Evolutionary conservation across 1,140 invertebrate species (phyloP).

Genomic region (Heliconius melpomene): DNA sequence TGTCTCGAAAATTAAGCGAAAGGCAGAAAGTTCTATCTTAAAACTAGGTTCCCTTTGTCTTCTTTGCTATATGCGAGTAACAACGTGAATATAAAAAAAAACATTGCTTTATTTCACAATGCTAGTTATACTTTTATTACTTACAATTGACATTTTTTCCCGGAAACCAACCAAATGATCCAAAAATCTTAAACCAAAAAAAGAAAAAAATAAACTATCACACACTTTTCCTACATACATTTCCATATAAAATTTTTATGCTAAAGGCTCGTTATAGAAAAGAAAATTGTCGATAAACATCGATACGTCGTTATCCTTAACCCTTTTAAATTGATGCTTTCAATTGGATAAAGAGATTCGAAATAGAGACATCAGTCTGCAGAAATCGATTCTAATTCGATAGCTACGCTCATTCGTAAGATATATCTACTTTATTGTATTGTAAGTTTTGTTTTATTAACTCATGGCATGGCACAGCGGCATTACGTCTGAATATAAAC

Average conservation of each 20-base stretch:
- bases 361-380: constrained; percentile 18
- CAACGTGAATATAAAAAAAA: too few species aligned
- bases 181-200: background rate
- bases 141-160: background rate
- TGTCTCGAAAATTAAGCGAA: too few species aligned
- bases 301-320: constrained; percentile 19
- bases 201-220: background rate
- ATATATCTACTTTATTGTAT: background rate
- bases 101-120: too few species aligned
- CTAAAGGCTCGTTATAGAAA: constrained; percentile 4
- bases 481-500: too few species aligned
- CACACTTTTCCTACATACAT: background rate
- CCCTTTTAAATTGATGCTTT: constrained; percentile 22
- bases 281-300: constrained; percentile 11
- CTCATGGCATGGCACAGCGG: too few species aligned
- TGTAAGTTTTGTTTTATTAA: background rate
- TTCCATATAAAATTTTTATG: background rate
- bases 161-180: background rate
- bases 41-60: too few species aligned
- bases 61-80: too few species aligned
- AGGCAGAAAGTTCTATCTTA: too few species aligned
- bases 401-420: background rate
- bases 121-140: too few species aligned
- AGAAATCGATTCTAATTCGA: background rate
- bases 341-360: constrained; percentile 1